These are phyloP conservation scores for Oncorhynchus clarkii DNA, from an alignment of 2,113 vertebrate genomes.

Conservation along the genomic window DNA sequence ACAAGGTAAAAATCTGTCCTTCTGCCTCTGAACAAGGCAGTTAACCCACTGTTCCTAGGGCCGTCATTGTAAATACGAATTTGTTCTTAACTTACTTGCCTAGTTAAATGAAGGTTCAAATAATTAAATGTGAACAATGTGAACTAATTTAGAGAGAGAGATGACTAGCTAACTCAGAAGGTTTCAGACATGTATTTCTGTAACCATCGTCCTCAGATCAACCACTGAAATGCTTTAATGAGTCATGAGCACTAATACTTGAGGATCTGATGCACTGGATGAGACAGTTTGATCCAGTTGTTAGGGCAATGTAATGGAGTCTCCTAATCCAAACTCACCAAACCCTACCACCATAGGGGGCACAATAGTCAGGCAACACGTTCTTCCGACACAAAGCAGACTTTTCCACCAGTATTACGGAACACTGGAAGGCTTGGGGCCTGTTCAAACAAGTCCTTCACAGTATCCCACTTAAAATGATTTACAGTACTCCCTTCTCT, in stretches of 20 bases:
- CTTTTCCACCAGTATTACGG: constrained; percentile 60
- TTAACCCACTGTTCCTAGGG: too few relatives aligned
- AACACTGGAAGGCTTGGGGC: constrained; percentile 60
- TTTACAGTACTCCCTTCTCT: constrained; percentile 64
- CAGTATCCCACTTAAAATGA: constrained; percentile 76
- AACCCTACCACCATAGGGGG: constrained; percentile 69
- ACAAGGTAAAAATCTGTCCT: too few relatives aligned
- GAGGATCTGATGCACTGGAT: constrained; percentile 70
- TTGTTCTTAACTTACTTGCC: too few relatives aligned
- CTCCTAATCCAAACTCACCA: constrained; percentile 71
- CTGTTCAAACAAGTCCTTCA: constrained; percentile 79
- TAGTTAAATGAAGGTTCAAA: too few relatives aligned
- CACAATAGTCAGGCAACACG: constrained; percentile 67
- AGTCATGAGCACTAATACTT: constrained; percentile 70
- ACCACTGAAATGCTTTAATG: constrained; percentile 63
- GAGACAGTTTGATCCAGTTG: constrained; percentile 72
- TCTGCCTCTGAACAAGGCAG: too few relatives aligned
- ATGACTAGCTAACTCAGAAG: not conserved
- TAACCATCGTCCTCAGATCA: constrained; percentile 61
- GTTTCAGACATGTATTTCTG: not conserved
- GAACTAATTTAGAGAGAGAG: not conserved
- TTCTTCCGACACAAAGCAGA: constrained; percentile 65
- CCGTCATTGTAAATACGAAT: too few relatives aligned
- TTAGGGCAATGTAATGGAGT: constrained; percentile 76
- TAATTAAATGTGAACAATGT: too few relatives aligned